A percentile compares a stretch with the other conserved stretches of the same genome.
These are phyloP conservation scores for Bungarus multicinctus DNA, from an alignment of 2,113 vertebrate species.

Conservation along the genomic window DNA sequence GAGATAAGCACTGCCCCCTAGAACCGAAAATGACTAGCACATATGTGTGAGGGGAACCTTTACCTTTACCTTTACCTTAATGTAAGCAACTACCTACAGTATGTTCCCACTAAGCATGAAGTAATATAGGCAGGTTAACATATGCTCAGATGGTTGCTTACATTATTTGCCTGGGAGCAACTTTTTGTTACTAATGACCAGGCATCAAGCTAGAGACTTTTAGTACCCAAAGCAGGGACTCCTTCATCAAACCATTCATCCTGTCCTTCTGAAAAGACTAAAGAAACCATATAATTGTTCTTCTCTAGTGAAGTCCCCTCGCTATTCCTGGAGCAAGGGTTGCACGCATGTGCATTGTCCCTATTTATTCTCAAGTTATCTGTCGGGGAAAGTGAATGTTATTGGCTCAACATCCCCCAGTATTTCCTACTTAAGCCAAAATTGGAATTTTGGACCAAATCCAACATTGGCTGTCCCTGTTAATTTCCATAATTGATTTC, in stretches of 20 bases:
- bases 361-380: background rate
- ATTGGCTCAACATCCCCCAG: background rate
- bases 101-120: background rate
- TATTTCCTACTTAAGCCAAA: background rate
- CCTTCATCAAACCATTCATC: background rate
- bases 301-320: background rate
- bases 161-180: background rate
- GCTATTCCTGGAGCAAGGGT: background rate
- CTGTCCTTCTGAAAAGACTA: background rate
- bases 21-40: too few species aligned
- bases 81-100: background rate
- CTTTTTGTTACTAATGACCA: background rate
- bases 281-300: background rate
- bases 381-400: background rate
- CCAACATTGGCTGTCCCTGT: background rate
- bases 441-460: background rate
- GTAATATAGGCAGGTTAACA: background rate
- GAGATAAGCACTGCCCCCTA: too few species aligned
- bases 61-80: too few species aligned
- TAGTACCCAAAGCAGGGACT: background rate
- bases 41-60: too few species aligned
- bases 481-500: background rate
- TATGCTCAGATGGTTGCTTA: background rate
- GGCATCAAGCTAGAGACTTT: background rate
- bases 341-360: background rate